A percentile compares a stretch with the other conserved stretches of the same genome.
phyloP scores from a whole-genome alignment of 2,113 vertebrate genomes.

The Perognathus longimembris region DNA sequence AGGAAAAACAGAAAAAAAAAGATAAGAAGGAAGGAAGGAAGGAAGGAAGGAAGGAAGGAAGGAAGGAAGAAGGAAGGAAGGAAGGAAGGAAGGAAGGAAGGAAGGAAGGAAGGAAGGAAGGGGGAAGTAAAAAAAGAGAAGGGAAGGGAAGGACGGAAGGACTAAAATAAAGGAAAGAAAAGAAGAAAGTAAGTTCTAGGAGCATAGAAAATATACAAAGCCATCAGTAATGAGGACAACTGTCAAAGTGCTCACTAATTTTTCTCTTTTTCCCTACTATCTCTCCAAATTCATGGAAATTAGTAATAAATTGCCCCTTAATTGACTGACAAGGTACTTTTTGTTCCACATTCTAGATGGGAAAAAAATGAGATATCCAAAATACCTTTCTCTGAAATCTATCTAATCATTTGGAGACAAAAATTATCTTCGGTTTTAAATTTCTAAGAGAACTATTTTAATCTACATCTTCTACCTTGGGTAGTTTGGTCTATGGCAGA shows the following conservation, averaged over 20 bases:
- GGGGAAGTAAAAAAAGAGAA: too few species aligned
- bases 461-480: background rate
- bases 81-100: too few species aligned
- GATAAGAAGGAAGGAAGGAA: too few species aligned
- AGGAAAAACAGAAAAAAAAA: too few species aligned
- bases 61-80: too few species aligned
- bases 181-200: too few species aligned
- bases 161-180: too few species aligned
- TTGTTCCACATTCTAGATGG: background rate
- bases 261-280: background rate
- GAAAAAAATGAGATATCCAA: background rate
- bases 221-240: background rate
- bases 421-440: background rate
- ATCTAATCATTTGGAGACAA: background rate
- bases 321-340: background rate
- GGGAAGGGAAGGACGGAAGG: too few species aligned
- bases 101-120: too few species aligned
- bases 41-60: too few species aligned
- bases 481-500: background rate
- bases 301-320: background rate
- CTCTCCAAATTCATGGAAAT: background rate
- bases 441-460: background rate
- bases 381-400: background rate
- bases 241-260: background rate
- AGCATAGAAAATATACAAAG: background rate